These are phyloP conservation scores for Paramuricea clavata DNA, from an alignment of 92 coral and sea anemone species.

Conservation along the genomic window DNA sequence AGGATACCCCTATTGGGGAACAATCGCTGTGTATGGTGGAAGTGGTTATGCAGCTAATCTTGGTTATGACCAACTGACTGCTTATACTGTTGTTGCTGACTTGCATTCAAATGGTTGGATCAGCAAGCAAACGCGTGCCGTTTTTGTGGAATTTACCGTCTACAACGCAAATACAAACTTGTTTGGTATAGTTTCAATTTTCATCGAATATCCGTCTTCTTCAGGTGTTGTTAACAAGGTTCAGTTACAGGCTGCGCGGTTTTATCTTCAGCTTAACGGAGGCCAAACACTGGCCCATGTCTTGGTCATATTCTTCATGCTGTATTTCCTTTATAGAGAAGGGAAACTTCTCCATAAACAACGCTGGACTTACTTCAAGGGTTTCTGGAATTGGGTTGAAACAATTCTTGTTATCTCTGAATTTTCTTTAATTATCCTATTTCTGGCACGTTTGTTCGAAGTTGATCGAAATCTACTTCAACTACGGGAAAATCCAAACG, in stretches of 20 bases:
- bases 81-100: constrained; percentile 74
- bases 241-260: constrained; percentile 37
- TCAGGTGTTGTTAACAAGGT: constrained; percentile 71
- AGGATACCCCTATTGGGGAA: constrained; percentile 96
- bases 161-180: constrained; percentile 84
- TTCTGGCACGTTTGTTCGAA: constrained; percentile 84
- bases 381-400: constrained; percentile 97
- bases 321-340: constrained; percentile 77
- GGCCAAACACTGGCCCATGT: constrained; percentile 80
- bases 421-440: constrained; percentile 70
- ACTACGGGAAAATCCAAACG: constrained; percentile 85
- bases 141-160: constrained; percentile 87
- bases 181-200: constrained; percentile 79
- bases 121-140: constrained; percentile 75
- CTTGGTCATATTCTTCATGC: constrained; percentile 74
- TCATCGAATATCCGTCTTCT: constrained; percentile 73
- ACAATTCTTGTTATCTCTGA: constrained; percentile 77
- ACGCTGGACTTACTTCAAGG: constrained; percentile 77
- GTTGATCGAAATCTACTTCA: constrained; percentile 79
- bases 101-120: constrained; percentile 81
- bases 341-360: constrained; percentile 70
- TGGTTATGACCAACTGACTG: constrained; percentile 84
- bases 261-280: constrained; percentile 8
- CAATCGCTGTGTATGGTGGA: constrained; percentile 78
- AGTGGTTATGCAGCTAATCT: constrained; percentile 87